Evolutionary conservation across 2,888 invertebrate species (phyloP).

Genomic region (Actias luna): DNA sequence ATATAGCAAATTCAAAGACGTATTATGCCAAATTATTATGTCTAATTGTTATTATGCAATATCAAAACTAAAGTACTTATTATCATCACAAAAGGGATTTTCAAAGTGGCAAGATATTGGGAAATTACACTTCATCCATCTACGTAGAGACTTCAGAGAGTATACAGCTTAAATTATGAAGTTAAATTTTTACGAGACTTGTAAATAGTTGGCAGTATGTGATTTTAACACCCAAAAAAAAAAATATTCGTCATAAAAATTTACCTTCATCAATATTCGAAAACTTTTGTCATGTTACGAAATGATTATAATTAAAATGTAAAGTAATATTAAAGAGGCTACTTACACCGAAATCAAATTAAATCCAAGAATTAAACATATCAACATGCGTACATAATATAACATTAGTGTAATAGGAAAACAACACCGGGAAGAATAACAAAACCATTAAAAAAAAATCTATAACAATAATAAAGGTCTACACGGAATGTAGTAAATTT

Average conservation of each 20-base stretch:
- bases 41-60: constrained; percentile 41
- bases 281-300: constrained; percentile 1
- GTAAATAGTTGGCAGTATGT: background rate
- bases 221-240: background rate
- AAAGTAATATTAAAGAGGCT: background rate
- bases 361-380: constrained; percentile 35
- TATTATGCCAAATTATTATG: constrained; percentile 23
- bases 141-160: background rate
- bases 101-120: constrained; percentile 56
- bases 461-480: constrained; percentile 51
- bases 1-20: background rate
- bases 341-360: constrained; percentile 19
- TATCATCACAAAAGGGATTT: constrained; percentile 68
- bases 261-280: constrained; percentile 37
- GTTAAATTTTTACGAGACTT: constrained; percentile 38
- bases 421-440: constrained; percentile 36
- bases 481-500: constrained; percentile 47
- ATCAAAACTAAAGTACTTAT: constrained; percentile 43
- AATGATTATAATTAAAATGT: background rate
- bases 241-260: constrained; percentile 33
- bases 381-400: constrained; percentile 55
- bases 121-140: background rate
- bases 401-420: constrained; percentile 39
- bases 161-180: constrained; percentile 33
- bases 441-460: constrained; percentile 30